phyloP scores from a whole-genome alignment of 2,113 vertebrate genomes.

The Sorex araneus region DNA sequence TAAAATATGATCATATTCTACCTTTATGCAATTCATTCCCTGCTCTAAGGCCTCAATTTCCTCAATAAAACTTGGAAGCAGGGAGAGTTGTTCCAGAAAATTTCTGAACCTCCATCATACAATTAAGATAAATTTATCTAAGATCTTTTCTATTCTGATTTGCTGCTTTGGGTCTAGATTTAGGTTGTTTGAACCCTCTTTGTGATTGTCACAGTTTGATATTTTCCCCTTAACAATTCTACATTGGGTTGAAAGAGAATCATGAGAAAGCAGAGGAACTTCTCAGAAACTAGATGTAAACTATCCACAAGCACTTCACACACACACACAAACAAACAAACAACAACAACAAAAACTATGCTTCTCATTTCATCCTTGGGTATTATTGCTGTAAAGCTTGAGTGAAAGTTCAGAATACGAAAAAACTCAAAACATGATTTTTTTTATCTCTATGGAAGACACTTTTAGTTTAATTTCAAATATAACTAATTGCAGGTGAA shows the following conservation, averaged over 20 bases:
- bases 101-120: background rate
- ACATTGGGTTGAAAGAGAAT: background rate
- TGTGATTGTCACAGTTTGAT: background rate
- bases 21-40: background rate
- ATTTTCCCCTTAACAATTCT: background rate
- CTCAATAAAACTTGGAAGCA: background rate
- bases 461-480: constrained; percentile 44
- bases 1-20: background rate
- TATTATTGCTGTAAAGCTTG: background rate
- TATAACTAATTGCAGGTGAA: background rate
- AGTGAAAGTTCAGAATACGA: background rate
- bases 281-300: background rate
- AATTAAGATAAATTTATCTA: background rate
- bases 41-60: background rate
- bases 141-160: background rate
- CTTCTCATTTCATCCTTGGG: background rate
- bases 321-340: background rate
- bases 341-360: rapidly evolving
- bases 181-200: background rate
- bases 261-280: background rate
- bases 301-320: too few species aligned
- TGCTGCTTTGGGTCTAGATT: background rate
- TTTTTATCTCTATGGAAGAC: background rate
- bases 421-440: background rate
- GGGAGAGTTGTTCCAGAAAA: background rate